Percentiles rank a stretch among this genome's conserved stretches.
Conservation (phyloP, 2,797 vertebrate species). For the Octomys mimax region DNA sequence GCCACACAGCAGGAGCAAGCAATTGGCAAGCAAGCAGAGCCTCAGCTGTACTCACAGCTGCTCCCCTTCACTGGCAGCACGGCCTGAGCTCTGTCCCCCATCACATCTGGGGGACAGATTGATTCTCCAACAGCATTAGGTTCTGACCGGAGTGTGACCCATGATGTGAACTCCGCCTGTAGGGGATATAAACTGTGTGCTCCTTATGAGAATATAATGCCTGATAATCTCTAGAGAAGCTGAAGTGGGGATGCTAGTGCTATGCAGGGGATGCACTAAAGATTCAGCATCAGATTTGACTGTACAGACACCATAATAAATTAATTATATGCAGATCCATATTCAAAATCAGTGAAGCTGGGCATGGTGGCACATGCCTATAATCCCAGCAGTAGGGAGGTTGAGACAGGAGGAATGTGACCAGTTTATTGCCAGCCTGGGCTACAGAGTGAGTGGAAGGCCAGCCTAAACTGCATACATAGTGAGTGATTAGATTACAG, state of each 20-base stretch:
- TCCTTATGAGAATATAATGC: neutral
- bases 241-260: neutral
- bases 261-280: neutral
- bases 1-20: neutral
- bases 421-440: too few relatives aligned
- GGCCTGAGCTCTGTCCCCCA: neutral
- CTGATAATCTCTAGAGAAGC: neutral
- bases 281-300: neutral
- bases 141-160: neutral
- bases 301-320: neutral
- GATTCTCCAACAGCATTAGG: neutral
- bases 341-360: neutral
- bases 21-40: neutral
- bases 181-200: neutral
- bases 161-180: neutral
- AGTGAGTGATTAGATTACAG: neutral
- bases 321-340: neutral
- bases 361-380: too few relatives aligned
- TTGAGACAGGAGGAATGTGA: too few relatives aligned
- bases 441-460: too few relatives aligned
- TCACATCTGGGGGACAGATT: neutral
- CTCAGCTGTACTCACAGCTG: neutral
- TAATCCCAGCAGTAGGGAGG: too few relatives aligned
- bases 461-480: too few relatives aligned
- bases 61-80: neutral